Evolutionary conservation across 2,888 invertebrate species (phyloP).

Genomic region (Protophormia terraenovae): DNA sequence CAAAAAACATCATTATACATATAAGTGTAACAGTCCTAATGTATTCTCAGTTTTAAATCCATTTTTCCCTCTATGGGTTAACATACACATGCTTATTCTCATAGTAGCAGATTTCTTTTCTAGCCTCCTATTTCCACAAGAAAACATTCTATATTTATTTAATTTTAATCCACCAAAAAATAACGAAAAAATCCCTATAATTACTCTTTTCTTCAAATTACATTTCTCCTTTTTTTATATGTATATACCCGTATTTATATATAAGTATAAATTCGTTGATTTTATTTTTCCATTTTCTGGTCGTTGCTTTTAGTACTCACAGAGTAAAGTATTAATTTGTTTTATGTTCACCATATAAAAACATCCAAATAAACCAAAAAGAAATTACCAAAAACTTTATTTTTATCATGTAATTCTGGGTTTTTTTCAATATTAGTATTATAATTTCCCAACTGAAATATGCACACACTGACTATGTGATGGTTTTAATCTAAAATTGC

Average conservation of each 20-base stretch:
- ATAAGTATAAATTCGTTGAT: neutral
- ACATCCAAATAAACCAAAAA: neutral
- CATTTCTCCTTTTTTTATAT: constrained; percentile 1
- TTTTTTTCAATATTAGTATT: neutral
- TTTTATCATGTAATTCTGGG: constrained; percentile 4
- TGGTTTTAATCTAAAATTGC: constrained; percentile 9
- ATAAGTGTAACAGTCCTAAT: no score
- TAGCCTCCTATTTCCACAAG: constrained; percentile 1
- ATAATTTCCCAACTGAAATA: neutral
- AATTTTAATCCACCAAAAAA: constrained; percentile 36
- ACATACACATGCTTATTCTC: neutral
- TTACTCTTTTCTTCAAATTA: constrained; percentile 49
- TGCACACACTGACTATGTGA: neutral
- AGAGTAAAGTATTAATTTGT: constrained; percentile 36
- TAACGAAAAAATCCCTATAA: constrained; percentile 41
- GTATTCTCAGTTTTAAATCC: no score
- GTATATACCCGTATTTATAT: neutral
- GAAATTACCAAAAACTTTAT: neutral
- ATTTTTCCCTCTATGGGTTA: neutral
- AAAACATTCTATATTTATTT: constrained; percentile 38
- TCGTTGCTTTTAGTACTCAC: constrained; percentile 24
- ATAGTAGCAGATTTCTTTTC: neutral
- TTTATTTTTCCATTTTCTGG: constrained; percentile 20
- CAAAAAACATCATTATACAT: no score
- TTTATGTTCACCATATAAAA: constrained; percentile 30